A percentile compares a stretch with the other conserved stretches of the same genome.
Evolutionary conservation across 64 coral and sea anemone genomes (phyloP).

Genomic region (Pocillopora verrucosa): DNA sequence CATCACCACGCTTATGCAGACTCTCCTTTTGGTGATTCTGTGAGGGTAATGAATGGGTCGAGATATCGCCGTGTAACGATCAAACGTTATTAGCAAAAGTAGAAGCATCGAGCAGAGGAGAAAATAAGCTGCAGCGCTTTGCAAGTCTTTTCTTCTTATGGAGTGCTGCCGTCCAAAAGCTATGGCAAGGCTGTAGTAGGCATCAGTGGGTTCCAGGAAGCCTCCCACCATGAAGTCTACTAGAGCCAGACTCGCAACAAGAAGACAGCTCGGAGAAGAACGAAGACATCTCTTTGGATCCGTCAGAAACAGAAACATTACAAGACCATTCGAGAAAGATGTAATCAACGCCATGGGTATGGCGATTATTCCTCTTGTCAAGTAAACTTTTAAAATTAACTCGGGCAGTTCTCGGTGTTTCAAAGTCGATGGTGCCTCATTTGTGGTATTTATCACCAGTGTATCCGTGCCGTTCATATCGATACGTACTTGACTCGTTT

Average conservation of each 20-base stretch:
- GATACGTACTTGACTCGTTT: neutral
- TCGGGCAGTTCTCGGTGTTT: neutral
- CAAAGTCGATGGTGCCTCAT: neutral
- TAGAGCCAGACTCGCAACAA: conserved; percentile 64
- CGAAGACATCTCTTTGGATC: conserved; percentile 69
- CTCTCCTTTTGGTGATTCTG: conserved; percentile 53
- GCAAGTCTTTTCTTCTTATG: conserved; percentile 52
- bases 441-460: neutral
- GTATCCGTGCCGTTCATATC: neutral
- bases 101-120: conserved; percentile 62
- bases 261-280: conserved; percentile 46
- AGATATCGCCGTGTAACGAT: conserved; percentile 54
- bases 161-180: neutral
- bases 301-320: conserved; percentile 66
- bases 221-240: conserved; percentile 73
- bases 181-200: conserved; percentile 49
- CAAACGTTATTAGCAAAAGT: conserved; percentile 66
- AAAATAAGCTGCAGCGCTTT: conserved; percentile 62
- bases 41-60: conserved; percentile 47
- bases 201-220: conserved; percentile 53
- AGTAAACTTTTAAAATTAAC: conserved; percentile 48
- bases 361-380: conserved; percentile 52
- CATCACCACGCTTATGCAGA: conserved; percentile 9
- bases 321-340: conserved; percentile 45
- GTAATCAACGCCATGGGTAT: conserved; percentile 66